Evolutionary conservation across 2,797 vertebrate species (phyloP).

Genomic region (Myripristis murdjan): DNA sequence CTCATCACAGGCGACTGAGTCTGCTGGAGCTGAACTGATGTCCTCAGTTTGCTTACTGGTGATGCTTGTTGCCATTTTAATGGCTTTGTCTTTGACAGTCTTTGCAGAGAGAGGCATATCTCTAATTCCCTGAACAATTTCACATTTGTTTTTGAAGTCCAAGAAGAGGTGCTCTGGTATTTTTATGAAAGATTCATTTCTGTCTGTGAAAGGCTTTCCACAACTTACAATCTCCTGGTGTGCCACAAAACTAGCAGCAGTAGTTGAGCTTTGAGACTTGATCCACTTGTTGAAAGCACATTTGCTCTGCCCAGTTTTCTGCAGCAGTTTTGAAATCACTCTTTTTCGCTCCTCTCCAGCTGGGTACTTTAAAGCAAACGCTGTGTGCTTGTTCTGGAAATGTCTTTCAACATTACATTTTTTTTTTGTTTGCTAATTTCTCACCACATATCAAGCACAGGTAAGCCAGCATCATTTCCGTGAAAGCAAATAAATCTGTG

Average conservation of each 20-base stretch:
- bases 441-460: too few species aligned
- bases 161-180: conserved; percentile 19
- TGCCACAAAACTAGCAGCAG: conserved; percentile 36
- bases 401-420: conserved; percentile 15
- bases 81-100: too few species aligned
- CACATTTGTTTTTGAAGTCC: too few species aligned
- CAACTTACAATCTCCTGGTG: not conserved
- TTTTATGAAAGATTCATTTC: conserved; percentile 12
- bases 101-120: too few species aligned
- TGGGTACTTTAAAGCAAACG: too few species aligned
- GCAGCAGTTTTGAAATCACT: not conserved
- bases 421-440: conserved; percentile 12
- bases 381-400: conserved; percentile 1
- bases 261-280: conserved; percentile 26
- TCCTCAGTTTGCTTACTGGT: conserved; percentile 29
- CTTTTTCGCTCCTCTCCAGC: conserved; percentile 1
- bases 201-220: conserved; percentile 6
- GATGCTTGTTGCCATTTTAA: conserved; percentile 44
- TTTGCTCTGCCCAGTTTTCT: conserved; percentile 11
- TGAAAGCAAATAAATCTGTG: conserved; percentile 8
- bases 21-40: conserved; percentile 9
- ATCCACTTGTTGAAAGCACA: conserved; percentile 24
- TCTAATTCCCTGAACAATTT: too few species aligned
- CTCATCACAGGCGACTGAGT: conserved; percentile 16
- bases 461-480: conserved; percentile 6